Evolutionary conservation across 2,113 vertebrate genomes (phyloP), one percentile per base, ranked within the genome.

Genomic region (Anolis sagrei): DNA sequence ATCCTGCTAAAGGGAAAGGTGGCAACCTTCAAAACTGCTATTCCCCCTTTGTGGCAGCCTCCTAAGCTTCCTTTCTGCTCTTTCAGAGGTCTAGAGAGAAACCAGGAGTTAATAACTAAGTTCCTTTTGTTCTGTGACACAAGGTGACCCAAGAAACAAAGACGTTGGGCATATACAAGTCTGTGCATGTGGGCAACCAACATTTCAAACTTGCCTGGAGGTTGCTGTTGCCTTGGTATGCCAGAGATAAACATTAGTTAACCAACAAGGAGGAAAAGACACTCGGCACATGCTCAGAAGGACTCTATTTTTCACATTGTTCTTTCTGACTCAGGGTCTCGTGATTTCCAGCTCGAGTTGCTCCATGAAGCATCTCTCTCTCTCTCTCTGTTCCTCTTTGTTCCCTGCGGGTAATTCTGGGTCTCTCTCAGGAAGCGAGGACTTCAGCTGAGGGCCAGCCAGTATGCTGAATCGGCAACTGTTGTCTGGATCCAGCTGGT

Each of bases 391-490:
- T 73, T 1, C 2, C 7, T 36, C 2, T 13, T 58, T 11, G 73
- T 81, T 39, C 34, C 73, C 1, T 1, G 58, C 1, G 64, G 81
- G 39, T 36, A 49, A 27, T 62, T 79, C 66, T 29, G n/a, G 36
- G 34, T 69, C 36, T 68, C 23, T 61, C 74, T 69, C 48, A 72
- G 84, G 84, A 85, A 85, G 68, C 3, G 21, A 19, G 49, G 48
- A 58, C 34, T 44, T 78, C 80, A 83, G 80, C 34, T 61, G 62
- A 76, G 11, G n/a, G 34, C 16, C 25, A 13, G 39, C 32, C 84
- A 16, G 54, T 25, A 58, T 79, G 81, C 86, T 84, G 86, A 83
- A 32, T 82, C 32, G 68, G 86, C 69, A 64, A 8, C 27, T 68
- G 23, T 23, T 39, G n/a, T 61, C 75, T 34, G 66, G 85, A 77